Evolutionary conservation across 2,888 invertebrate species (phyloP).

Genomic region (Nycteola revayana): DNA sequence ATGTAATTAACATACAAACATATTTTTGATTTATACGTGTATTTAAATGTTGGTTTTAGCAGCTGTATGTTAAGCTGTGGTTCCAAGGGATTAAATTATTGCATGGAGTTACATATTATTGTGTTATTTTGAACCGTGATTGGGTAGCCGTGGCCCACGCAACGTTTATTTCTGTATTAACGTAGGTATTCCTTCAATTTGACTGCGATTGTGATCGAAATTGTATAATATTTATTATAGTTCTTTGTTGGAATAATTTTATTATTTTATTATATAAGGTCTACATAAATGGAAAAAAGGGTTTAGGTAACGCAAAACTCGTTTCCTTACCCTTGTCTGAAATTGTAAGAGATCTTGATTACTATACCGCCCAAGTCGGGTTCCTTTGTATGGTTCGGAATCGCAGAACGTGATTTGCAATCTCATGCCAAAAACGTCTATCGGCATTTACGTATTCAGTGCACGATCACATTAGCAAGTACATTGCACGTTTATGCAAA

Average conservation of each 20-base stretch:
- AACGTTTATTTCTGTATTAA: slow-evolving; percentile 28
- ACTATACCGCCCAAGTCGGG: slow-evolving; percentile 18
- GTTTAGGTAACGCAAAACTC: slow-evolving; percentile 18
- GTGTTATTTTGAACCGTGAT: slow-evolving; percentile 38
- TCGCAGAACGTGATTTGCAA: slow-evolving; percentile 18
- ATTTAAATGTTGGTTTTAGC: too few species aligned
- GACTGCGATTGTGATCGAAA: slow-evolving; percentile 10
- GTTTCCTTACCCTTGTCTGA: too few species aligned
- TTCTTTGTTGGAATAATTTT: slow-evolving; percentile 13
- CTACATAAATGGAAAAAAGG: slow-evolving; percentile 12
- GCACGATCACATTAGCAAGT: slow-evolving; percentile 8
- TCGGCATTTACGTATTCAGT: not conserved
- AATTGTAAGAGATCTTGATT: too few species aligned
- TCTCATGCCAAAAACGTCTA: slow-evolving; percentile 3
- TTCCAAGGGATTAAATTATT: slow-evolving; percentile 40
- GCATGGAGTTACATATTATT: slow-evolving; percentile 30
- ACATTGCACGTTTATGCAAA: too few species aligned
- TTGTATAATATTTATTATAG: slow-evolving; percentile 9
- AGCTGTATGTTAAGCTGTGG: too few species aligned
- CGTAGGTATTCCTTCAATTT: slow-evolving; percentile 18
- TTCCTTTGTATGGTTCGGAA: slow-evolving; percentile 3
- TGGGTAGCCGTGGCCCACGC: slow-evolving; percentile 36
- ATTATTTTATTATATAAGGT: slow-evolving; percentile 15
- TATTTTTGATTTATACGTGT: too few species aligned
- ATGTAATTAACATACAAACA: too few species aligned